Conservation (phyloP, 2,888 invertebrate species). For the Xestia c-nigrum region DNA sequence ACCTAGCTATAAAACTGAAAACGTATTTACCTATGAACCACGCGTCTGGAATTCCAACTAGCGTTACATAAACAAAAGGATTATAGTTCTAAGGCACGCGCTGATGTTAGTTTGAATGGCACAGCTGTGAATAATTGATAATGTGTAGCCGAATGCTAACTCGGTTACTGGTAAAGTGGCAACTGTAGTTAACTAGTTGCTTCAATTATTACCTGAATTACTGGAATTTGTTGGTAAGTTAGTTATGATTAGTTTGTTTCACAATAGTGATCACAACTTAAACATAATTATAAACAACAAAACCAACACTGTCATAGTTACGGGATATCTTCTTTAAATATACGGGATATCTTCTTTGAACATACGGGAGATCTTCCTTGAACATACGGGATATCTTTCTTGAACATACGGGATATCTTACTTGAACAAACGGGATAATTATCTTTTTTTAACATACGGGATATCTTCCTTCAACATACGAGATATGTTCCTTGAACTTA, state of each 20-base stretch:
- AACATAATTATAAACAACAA: not conserved
- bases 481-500: too few species aligned
- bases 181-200: constrained; percentile 25
- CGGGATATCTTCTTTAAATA: too few species aligned
- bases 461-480: too few species aligned
- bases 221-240: not conserved
- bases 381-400: too few species aligned
- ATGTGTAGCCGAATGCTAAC: constrained; percentile 26
- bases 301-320: too few species aligned
- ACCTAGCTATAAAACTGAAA: not conserved
- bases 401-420: too few species aligned
- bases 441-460: too few species aligned
- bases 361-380: too few species aligned
- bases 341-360: too few species aligned
- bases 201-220: constrained; percentile 11
- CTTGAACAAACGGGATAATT: too few species aligned
- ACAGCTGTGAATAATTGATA: constrained; percentile 53
- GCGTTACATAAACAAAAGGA: not conserved
- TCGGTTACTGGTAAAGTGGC: constrained; percentile 35
- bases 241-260: not conserved
- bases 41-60: constrained; percentile 14
- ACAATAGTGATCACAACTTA: not conserved
- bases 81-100: constrained; percentile 42
- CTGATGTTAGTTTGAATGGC: constrained; percentile 31
- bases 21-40: not conserved